Conservation (phyloP, 2,797 vertebrate species). For the Acestrorhynchus altus region DNA sequence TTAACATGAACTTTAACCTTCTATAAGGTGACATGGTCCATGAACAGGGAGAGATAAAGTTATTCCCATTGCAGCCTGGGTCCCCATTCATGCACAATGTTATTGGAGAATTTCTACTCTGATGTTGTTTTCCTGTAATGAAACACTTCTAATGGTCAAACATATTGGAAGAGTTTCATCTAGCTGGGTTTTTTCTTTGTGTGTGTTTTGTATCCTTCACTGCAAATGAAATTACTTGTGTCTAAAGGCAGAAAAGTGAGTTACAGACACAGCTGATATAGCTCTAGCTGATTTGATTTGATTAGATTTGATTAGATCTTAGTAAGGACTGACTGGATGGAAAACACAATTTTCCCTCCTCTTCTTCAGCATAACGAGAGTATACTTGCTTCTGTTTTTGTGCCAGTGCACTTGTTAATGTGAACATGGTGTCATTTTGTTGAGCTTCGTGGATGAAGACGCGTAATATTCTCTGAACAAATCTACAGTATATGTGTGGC, state of each 20-base stretch:
- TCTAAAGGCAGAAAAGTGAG: slow-evolving; percentile 21
- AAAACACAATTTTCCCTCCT: slow-evolving; percentile 29
- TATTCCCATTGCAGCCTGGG: slow-evolving; percentile 2
- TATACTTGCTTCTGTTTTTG: slow-evolving; percentile 73
- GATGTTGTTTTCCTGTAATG: slow-evolving; percentile 10
- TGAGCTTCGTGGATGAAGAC: slow-evolving; percentile 74
- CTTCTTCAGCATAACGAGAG: slow-evolving; percentile 37
- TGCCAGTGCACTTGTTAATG: slow-evolving; percentile 80
- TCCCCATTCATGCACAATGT: neutral
- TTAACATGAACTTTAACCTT: slow-evolving; percentile 34
- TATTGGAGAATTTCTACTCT: slow-evolving; percentile 23
- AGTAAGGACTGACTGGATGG: slow-evolving; percentile 11
- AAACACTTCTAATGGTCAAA: slow-evolving; percentile 17
- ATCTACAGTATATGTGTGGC: slow-evolving; percentile 48
- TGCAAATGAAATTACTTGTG: slow-evolving; percentile 35
- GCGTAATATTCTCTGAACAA: slow-evolving; percentile 62
- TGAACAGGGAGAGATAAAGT: slow-evolving; percentile 24
- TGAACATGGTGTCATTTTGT: slow-evolving; percentile 78
- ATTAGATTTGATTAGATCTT: slow-evolving; percentile 37
- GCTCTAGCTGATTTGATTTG: slow-evolving; percentile 39
- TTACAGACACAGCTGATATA: slow-evolving; percentile 41
- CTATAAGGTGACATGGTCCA: neutral
- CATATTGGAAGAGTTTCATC: slow-evolving; percentile 31
- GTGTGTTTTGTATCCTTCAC: slow-evolving; percentile 28
- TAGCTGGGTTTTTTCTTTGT: slow-evolving; percentile 52